Evolutionary conservation across 2,797 vertebrate species (phyloP), one percentile per base, ranked within the genome.

Genomic region (Mormyrus proboscirostris): DNA sequence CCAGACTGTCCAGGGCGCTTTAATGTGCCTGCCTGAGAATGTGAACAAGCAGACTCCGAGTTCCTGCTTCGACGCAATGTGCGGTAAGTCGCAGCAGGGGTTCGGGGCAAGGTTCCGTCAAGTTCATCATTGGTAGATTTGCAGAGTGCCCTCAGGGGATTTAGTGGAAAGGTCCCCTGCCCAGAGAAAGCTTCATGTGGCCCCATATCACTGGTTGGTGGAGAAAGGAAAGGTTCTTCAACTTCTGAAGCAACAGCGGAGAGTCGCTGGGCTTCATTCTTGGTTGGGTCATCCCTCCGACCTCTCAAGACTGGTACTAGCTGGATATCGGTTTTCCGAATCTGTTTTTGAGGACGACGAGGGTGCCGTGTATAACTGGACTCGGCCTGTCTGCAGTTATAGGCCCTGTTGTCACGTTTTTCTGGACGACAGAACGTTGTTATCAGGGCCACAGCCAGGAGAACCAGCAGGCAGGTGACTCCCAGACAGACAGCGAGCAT

Each of bases 341-440:
- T 99, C 90, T 97, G 97, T 88, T 97, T 97, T 92, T 97, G 97
- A 0, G 98, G 98, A 25, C 98, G 97, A 59, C 96, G 96, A 8
- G 98, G 98, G 92, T 97, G 97, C 79, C 96, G 94, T 76, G 96
- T 95, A 91, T 95, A 98, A n/a, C 95, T 96, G 0, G 97, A 97
- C 91, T 99, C 98, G 0, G 98, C 98, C 92, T 97, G 96, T 59
- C 98, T 94, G 93, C 98, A 99, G 93, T 99, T 99, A 94, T 99
- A 99, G 9, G 98, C 97, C 83, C 91, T 95, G 92, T 95, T 94
- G 9, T 98, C 98, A 76, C 97, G 95, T 93, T 97, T 97, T 76
- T 97, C 96, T 0, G 95, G 96, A 84, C 95, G 96, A 73, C 97
- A 97, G 90, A 98, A 94, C 0, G 97, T 98, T 76, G 97, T 94